Evolutionary conservation across 2,113 vertebrate species (phyloP).

Genomic region (Verasper variegatus): DNA sequence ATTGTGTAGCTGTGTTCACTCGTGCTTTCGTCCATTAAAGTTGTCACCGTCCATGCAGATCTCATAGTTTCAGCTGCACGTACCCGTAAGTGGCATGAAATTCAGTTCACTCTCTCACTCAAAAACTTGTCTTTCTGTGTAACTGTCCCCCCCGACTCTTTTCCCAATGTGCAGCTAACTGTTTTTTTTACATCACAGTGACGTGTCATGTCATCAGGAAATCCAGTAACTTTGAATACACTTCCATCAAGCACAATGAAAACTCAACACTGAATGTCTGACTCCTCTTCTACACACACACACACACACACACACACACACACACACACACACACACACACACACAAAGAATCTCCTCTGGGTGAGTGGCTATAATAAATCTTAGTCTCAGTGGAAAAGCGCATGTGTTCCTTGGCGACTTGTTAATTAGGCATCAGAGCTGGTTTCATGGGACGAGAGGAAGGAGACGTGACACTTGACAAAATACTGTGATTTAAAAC

Average conservation of each 20-base stretch:
- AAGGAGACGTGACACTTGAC: conserved; percentile 14
- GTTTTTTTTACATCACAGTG: conserved; percentile 21
- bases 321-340: neutral
- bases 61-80: no score
- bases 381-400: conserved; percentile 32
- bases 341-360: conserved; percentile 30
- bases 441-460: conserved; percentile 31
- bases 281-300: neutral
- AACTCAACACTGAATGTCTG: conserved; percentile 32
- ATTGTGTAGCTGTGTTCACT: no score
- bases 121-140: no score
- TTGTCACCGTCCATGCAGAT: no score
- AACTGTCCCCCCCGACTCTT: no score
- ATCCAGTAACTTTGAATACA: neutral
- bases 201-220: neutral
- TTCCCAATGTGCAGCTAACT: neutral
- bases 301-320: neutral
- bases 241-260: conserved; percentile 21
- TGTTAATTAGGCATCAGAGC: conserved; percentile 62
- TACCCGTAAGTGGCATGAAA: no score
- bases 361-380: conserved; percentile 55
- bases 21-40: no score
- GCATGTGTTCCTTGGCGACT: conserved; percentile 44
- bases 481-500: conserved; percentile 45
- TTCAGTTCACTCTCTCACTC: no score